Percentiles rank a stretch among this genome's conserved stretches.
Evolutionary conservation across 2,113 vertebrate species (phyloP).

Genomic region (Leucoraja erinaceus): DNA sequence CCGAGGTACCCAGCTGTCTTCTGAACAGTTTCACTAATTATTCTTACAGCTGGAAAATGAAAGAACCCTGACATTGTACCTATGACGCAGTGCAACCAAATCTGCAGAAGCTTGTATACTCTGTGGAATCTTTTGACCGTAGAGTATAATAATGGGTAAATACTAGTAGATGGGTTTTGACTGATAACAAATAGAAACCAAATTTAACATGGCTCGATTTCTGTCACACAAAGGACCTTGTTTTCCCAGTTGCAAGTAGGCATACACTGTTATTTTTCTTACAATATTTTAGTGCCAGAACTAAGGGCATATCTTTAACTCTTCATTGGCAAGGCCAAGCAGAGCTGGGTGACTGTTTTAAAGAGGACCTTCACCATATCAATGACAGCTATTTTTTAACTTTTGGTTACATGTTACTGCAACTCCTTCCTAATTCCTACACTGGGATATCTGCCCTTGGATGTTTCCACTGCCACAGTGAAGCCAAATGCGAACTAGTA

Average conservation of each 20-base stretch:
- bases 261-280: background rate
- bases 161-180: background rate
- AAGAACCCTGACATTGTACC: too few species aligned
- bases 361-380: too few species aligned
- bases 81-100: background rate
- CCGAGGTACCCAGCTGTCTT: background rate
- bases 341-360: too few species aligned
- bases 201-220: background rate
- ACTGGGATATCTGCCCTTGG: too few species aligned
- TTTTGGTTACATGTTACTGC: too few species aligned
- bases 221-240: background rate
- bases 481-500: too few species aligned
- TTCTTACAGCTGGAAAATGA: slow-evolving; percentile 1
- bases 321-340: background rate
- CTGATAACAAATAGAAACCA: background rate
- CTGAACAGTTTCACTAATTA: slow-evolving; percentile 24
- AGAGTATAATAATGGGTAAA: background rate
- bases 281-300: background rate
- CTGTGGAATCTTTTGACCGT: background rate
- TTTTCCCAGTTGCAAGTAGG: background rate
- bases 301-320: background rate
- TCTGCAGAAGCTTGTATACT: background rate
- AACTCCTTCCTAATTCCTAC: too few species aligned
- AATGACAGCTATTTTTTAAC: too few species aligned
- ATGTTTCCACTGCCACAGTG: too few species aligned